phyloP scores from a whole-genome alignment of 2,113 vertebrate species.

The Motacilla alba region DNA sequence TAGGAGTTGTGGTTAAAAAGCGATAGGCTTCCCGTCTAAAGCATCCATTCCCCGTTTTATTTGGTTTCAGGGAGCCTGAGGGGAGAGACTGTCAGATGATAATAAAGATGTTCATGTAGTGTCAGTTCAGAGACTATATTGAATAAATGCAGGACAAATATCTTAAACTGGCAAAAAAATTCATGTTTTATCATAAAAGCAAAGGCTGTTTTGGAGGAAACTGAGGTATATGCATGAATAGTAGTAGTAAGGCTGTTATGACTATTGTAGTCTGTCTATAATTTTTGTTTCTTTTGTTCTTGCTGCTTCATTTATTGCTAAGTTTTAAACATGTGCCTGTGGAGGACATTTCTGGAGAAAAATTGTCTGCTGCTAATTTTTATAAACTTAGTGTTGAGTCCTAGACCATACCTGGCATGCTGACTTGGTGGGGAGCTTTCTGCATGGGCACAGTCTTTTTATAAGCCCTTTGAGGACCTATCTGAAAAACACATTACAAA shows the following conservation, averaged over 20 bases:
- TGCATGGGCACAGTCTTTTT: background rate
- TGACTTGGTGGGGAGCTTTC: background rate
- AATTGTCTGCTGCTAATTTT: background rate
- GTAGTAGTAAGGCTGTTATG: background rate
- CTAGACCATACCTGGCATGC: background rate
- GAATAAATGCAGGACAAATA: background rate
- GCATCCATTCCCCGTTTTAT: accelerated
- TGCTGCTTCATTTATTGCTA: background rate
- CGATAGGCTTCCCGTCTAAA: background rate
- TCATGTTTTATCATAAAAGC: background rate
- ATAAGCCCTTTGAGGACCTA: background rate
- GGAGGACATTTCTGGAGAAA: background rate
- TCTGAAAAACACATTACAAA: background rate
- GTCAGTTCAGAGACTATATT: background rate
- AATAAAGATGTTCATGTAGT: background rate
- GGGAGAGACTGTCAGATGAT: background rate
- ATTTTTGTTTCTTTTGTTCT: background rate
- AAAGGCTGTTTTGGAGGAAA: background rate
- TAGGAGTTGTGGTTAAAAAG: conserved; percentile 31
- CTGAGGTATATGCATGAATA: background rate
- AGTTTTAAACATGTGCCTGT: background rate
- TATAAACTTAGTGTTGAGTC: background rate
- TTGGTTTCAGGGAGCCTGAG: background rate
- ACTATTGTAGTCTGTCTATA: background rate
- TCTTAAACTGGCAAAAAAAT: background rate